Evolutionary conservation across 2,888 invertebrate species (phyloP), one percentile per base, ranked within the genome.

Genomic region (Chaetoderma sp.): DNA sequence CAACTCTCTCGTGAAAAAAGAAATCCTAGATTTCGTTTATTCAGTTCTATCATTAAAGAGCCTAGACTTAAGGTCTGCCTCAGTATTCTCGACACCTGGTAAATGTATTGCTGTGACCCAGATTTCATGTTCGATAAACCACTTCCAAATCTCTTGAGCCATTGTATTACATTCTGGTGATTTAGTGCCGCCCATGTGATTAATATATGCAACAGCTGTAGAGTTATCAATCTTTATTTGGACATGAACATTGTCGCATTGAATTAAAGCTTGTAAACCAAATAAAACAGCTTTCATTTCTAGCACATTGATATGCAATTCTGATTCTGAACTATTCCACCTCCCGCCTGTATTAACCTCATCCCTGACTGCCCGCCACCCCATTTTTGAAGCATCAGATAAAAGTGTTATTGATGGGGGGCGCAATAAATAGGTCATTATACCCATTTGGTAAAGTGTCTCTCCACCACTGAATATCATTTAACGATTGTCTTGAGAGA

Each of bases 341-440:
- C 42, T 30, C 10, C 67, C 66, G 27, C 64, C 61, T 10, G 45
- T 28, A 30, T 55, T 45, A 6, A 1, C 2, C 6, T 62, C 55
- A 21, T 45, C 25, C 36, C 60, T 30, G 25, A 32, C 2, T 16
- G 56, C 64, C 4, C 68, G 68, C 61, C 63, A 71, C 1, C 68
- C 68, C 25, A 27, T 8, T 32, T 21, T 28, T 30, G 63, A 63
- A 36, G 64, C 61, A 52, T 71, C 71, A 21, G 67, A 50, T 61
- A 66, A 60, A 64, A 70, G 65, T 67, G 57, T 62, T 64, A 65
- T 64, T 54, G 66, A 64, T 56, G 62, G 67, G 54, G 64, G 67
- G 65, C 30, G 65, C 71, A 71, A 60, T 50, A 42, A 60, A 63
- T 54, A 47, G 23, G 47, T 39, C 16, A 70, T 50, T 18, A 30